These are phyloP conservation scores for Apomyelois bistriatella DNA, from an alignment of 2,888 invertebrate genomes.

Conservation along the genomic window DNA sequence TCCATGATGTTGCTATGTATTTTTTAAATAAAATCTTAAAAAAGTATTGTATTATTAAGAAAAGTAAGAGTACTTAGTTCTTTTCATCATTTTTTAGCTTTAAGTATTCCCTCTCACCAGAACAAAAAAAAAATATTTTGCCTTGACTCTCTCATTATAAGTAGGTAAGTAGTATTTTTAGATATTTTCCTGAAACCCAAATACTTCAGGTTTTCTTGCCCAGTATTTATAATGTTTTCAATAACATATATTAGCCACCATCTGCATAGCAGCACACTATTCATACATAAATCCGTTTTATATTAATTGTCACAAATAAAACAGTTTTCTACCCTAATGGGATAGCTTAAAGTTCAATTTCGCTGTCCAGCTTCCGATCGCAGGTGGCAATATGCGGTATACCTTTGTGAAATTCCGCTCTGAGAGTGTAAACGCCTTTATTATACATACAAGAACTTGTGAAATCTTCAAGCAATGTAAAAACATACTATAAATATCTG, in stretches of 20 bases:
- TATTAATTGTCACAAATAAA: conserved; percentile 33
- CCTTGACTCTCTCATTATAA: too few species aligned
- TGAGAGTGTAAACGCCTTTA: conserved; percentile 40
- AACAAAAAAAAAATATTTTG: too few species aligned
- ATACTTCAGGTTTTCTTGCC: not conserved
- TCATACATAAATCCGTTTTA: conserved; percentile 37
- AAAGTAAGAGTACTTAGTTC: too few species aligned
- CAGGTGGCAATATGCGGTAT: conserved; percentile 50
- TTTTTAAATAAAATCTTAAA: too few species aligned
- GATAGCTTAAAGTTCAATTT: conserved; percentile 28
- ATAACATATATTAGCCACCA: conserved; percentile 39
- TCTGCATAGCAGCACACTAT: conserved; percentile 43
- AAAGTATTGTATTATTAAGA: too few species aligned
- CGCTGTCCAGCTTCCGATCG: conserved; percentile 42
- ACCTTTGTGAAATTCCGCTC: conserved; percentile 50
- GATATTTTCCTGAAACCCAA: too few species aligned
- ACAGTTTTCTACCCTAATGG: conserved; percentile 25
- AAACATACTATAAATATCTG: conserved; percentile 29
- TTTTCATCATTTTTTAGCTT: too few species aligned
- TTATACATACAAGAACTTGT: conserved; percentile 39
- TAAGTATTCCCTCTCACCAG: too few species aligned
- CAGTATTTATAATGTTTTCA: conserved; percentile 25
- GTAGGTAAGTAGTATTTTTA: too few species aligned
- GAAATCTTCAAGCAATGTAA: conserved; percentile 29
- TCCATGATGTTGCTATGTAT: too few species aligned